Base-by-base conservation (phyloP, 1,140 invertebrate genomes). In the Drosophila chauvacae region DNA sequence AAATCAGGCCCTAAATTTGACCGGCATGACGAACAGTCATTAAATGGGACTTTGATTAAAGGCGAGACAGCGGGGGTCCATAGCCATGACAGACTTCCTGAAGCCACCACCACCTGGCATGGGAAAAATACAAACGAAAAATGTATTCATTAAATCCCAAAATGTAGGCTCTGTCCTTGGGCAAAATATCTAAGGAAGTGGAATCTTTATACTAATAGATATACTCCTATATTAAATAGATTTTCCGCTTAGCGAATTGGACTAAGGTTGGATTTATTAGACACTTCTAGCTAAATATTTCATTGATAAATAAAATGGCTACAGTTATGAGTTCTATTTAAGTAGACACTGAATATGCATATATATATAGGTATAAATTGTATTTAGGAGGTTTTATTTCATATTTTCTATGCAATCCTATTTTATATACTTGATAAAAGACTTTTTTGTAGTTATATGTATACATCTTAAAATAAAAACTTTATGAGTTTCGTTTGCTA, bases 1-100 rank as follows among this genome's bases (percentile, higher is more conserved):
- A 73, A 72, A 72, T 72, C 70, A 73, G 68, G 44, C 44, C 45
- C 68, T 73, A 72, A 72, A 73, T 60, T 72, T 72, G 70, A 60
- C 37, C 55, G 35, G 23, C 66, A 60, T 72, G 66, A 72, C 66
- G 68, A 60, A 50, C 14, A 23, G 23, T 51, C 68, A 73, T 72
- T 60, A 44, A 70, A 57, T 58, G n/a, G 9, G 35, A 37, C 53
- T 23, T 41, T 59, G 30, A 72, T 69, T 69, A 26, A 50, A 48
- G 13, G 10, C 23, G 4, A 50, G 53, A 47, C 66, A 50, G 13
- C 47, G 44, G 20, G 51, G 35, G 20, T 41, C 0, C 41, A 37
- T 18, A 11, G 23, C 7, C 26, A 35, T 5, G 18, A 14, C 51
- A 41, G 35, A 62, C 47, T 62, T 62, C 60, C 60, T 62, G 42